phyloP scores from a whole-genome alignment of 2,113 vertebrate species.

The Enhydra lutris region DNA sequence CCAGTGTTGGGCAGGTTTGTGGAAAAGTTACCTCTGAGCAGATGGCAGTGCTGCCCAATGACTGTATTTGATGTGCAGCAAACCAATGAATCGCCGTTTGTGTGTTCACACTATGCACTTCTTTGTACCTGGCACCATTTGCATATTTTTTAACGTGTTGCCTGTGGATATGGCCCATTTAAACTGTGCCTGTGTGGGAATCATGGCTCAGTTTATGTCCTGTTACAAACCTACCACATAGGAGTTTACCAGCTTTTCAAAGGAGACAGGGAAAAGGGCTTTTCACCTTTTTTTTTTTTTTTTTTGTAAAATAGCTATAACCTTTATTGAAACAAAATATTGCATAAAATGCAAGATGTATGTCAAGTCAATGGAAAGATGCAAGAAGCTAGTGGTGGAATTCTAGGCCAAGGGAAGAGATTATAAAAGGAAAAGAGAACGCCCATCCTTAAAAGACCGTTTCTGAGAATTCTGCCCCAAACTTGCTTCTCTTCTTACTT shows the following conservation, averaged over 20 bases:
- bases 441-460: neutral
- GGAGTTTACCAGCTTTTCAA: neutral
- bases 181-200: neutral
- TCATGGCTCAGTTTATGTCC: neutral
- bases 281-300: neutral
- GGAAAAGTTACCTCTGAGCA: neutral
- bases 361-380: neutral
- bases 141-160: neutral
- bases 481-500: neutral
- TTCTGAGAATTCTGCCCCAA: neutral
- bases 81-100: neutral
- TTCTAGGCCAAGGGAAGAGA: neutral
- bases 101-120: neutral
- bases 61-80: neutral
- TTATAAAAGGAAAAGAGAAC: neutral
- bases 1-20: neutral
- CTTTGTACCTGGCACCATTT: conserved; percentile 8
- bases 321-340: conserved; percentile 19
- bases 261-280: neutral
- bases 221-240: neutral
- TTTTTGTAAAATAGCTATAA: neutral
- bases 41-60: neutral
- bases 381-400: neutral
- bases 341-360: neutral
- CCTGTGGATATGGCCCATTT: conserved; percentile 4